phyloP scores from a whole-genome alignment of 2,888 invertebrate genomes.

The Hydriomena furcata region DNA sequence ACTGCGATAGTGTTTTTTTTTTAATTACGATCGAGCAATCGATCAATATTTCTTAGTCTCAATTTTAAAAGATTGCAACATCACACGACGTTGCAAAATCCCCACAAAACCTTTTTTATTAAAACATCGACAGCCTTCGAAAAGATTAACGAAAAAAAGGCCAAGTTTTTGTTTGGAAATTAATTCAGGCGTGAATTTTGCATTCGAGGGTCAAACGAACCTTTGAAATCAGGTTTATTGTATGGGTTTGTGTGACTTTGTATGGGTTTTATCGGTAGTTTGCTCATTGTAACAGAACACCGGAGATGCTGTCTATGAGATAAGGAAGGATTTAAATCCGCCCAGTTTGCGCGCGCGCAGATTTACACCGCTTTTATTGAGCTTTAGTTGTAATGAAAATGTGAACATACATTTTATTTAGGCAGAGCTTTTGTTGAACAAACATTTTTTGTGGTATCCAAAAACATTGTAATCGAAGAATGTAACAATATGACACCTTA shows the following conservation, averaged over 20 bases:
- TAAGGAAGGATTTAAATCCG: conserved; percentile 41
- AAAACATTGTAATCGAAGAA: conserved; percentile 11
- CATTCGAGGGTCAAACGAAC: conserved; percentile 36
- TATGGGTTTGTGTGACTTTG: conserved; percentile 29
- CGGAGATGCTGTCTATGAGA: conserved; percentile 40
- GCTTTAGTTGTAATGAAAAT: conserved; percentile 30
- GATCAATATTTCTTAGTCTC: conserved; percentile 19
- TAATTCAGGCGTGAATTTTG: conserved; percentile 41
- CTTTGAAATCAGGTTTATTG: conserved; percentile 31
- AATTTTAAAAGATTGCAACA: conserved; percentile 22
- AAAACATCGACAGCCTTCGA: conserved; percentile 31
- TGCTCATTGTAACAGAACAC: conserved; percentile 35
- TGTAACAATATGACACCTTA: not conserved
- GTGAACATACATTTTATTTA: conserved; percentile 15
- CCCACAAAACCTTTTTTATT: conserved; percentile 29
- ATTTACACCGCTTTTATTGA: conserved; percentile 30
- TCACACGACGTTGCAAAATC: conserved; percentile 23
- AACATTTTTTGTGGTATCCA: conserved; percentile 4
- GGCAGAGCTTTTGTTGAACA: conserved; percentile 5
- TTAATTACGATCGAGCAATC: conserved; percentile 11
- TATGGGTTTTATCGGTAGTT: conserved; percentile 36
- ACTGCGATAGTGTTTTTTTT: conserved; percentile 3
- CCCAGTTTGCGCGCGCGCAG: conserved; percentile 28
- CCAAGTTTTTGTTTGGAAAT: conserved; percentile 29
- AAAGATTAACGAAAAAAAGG: conserved; percentile 26